Evolutionary conservation across 2,888 invertebrate species (phyloP).

Genomic region (Hirtodrosophila cameraria): DNA sequence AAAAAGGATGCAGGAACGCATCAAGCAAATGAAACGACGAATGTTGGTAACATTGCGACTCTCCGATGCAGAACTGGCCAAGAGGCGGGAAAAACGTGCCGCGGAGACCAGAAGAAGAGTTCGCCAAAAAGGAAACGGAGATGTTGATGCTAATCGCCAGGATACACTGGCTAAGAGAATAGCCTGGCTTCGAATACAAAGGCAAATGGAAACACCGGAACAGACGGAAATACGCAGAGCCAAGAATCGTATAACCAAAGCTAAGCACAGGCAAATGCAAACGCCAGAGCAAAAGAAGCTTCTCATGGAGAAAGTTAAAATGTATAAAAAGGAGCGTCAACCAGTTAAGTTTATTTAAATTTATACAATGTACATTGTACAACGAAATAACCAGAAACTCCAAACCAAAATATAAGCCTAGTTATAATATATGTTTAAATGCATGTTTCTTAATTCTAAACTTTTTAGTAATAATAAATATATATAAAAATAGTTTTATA

Average conservation of each 20-base stretch:
- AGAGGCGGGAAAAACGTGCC: conserved; percentile 20
- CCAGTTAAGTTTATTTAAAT: conserved; percentile 23
- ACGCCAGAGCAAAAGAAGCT: conserved; percentile 3
- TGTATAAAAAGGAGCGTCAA: conserved; percentile 12
- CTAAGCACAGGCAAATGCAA: conserved; percentile 10
- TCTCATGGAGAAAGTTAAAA: not conserved
- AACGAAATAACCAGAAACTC: too few relatives aligned
- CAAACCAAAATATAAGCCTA: too few relatives aligned
- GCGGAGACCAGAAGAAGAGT: conserved; percentile 14
- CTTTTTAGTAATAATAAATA: too few relatives aligned
- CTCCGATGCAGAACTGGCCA: conserved; percentile 35
- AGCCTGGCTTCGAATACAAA: not conserved
- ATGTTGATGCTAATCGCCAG: too few relatives aligned
- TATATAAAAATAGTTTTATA: too few relatives aligned
- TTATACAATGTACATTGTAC: too few relatives aligned
- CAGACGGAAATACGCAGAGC: conserved; percentile 22
- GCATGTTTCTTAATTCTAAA: too few relatives aligned
- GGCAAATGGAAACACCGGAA: conserved; percentile 32
- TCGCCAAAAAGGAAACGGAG: not conserved
- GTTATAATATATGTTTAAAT: too few relatives aligned
- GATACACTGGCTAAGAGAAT: conserved; percentile 20
- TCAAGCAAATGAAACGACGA: conserved; percentile 55
- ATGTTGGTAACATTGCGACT: conserved; percentile 44
- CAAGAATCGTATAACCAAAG: conserved; percentile 18
- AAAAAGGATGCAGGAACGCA: conserved; percentile 42